Evolutionary conservation across 2,113 vertebrate genomes (phyloP).

Genomic region (Pontoporia blainvillei): DNA sequence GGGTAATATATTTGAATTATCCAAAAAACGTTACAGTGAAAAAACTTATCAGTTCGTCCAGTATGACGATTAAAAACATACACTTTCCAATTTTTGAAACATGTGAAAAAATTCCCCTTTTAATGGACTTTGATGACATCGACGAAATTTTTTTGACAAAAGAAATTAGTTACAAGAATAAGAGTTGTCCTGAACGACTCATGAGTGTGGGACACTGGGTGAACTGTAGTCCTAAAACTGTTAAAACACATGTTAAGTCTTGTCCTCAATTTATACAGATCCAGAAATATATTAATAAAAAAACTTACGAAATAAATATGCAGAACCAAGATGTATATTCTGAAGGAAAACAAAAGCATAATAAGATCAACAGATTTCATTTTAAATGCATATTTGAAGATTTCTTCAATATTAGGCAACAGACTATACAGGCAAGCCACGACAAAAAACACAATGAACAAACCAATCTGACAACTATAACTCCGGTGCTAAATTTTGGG

Average conservation of each 20-base stretch:
- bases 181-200: not conserved
- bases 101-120: slow-evolving; percentile 82
- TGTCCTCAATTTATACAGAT: slow-evolving; percentile 15
- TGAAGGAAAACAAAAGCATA: not conserved
- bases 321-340: not conserved
- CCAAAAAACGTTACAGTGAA: not conserved
- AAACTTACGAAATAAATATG: not conserved
- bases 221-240: not conserved
- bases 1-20: slow-evolving; percentile 22
- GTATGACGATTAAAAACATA: slow-evolving; percentile 45
- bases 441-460: not conserved
- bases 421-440: not conserved
- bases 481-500: not conserved
- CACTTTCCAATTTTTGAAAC: slow-evolving; percentile 77
- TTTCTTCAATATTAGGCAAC: slow-evolving; percentile 26
- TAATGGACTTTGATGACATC: slow-evolving; percentile 64
- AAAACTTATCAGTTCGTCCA: not conserved
- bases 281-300: not conserved
- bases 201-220: not conserved
- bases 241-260: not conserved
- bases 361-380: slow-evolving; percentile 4
- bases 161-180: slow-evolving; percentile 52
- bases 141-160: slow-evolving; percentile 64
- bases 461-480: not conserved
- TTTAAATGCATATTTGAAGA: slow-evolving; percentile 22